These are phyloP conservation scores for Pituophis catenifer DNA, from an alignment of 2,113 vertebrate genomes.

Conservation along the genomic window DNA sequence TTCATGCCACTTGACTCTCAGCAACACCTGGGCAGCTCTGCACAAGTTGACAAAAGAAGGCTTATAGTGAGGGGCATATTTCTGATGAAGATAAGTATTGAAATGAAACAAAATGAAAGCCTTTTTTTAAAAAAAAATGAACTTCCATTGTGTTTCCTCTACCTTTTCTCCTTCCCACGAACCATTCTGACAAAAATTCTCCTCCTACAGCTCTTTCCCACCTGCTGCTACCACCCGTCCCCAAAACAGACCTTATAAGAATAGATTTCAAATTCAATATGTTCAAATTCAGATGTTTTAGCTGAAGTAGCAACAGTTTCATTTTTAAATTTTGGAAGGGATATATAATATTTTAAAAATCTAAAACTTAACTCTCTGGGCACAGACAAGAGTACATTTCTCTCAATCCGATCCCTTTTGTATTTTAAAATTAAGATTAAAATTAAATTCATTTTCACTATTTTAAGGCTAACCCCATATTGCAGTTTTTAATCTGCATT, in stretches of 20 bases:
- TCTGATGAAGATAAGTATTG: neutral
- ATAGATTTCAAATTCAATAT: neutral
- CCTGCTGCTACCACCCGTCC: neutral
- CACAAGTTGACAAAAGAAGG: neutral
- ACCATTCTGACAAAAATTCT: neutral
- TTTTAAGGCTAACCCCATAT: neutral
- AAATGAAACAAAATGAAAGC: neutral
- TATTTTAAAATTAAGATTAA: neutral
- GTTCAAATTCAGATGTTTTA: neutral
- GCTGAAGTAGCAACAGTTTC: neutral
- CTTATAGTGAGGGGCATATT: neutral
- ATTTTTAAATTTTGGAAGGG: neutral
- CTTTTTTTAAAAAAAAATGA: neutral
- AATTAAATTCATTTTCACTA: neutral
- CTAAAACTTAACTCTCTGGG: neutral
- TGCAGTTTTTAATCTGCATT: neutral
- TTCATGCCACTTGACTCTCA: neutral
- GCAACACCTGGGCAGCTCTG: neutral
- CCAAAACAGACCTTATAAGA: neutral
- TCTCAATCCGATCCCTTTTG: neutral
- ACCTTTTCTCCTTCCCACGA: neutral
- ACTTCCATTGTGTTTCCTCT: neutral
- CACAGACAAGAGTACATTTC: neutral
- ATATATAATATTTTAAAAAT: neutral
- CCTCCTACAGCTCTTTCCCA: neutral